Conservation (phyloP, 2,113 vertebrate species). For the Odontesthes bonariensis region DNA sequence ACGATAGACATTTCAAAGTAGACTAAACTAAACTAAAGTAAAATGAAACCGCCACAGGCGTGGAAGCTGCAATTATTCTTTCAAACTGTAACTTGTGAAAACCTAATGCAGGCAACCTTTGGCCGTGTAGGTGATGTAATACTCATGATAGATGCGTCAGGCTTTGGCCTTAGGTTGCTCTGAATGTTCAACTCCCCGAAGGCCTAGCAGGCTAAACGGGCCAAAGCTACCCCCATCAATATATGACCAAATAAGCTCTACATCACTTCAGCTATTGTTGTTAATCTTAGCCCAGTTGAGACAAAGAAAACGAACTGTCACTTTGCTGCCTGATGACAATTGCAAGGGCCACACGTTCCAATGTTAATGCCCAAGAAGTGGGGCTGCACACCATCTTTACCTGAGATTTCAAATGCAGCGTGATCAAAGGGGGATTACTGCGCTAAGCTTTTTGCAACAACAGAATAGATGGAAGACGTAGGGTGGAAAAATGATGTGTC, state of each 20-base stretch:
- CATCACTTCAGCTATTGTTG: constrained; percentile 46
- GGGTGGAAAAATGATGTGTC: constrained; percentile 34
- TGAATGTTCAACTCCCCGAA: constrained; percentile 62
- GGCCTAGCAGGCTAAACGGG: constrained; percentile 63
- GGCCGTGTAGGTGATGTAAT: constrained; percentile 64
- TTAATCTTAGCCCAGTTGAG: constrained; percentile 62
- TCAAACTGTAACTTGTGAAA: constrained; percentile 43
- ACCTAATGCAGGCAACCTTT: constrained; percentile 51
- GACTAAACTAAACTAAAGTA: not conserved
- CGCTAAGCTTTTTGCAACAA: constrained; percentile 54
- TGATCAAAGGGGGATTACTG: constrained; percentile 67
- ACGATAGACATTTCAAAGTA: constrained; percentile 31
- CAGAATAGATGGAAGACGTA: constrained; percentile 44
- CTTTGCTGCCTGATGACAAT: constrained; percentile 22
- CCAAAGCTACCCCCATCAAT: constrained; percentile 66
- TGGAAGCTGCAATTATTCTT: constrained; percentile 24
- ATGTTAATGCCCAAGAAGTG: constrained; percentile 50
- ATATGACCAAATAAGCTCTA: constrained; percentile 43
- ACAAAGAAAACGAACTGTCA: constrained; percentile 50
- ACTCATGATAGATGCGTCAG: constrained; percentile 60
- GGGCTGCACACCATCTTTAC: constrained; percentile 48
- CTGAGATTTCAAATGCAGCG: constrained; percentile 60
- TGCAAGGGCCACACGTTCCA: constrained; percentile 1
- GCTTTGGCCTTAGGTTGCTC: constrained; percentile 65
- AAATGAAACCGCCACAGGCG: not conserved